Base-by-base conservation (phyloP, 2,888 invertebrate genomes). In the Xiphydria camelus region DNA sequence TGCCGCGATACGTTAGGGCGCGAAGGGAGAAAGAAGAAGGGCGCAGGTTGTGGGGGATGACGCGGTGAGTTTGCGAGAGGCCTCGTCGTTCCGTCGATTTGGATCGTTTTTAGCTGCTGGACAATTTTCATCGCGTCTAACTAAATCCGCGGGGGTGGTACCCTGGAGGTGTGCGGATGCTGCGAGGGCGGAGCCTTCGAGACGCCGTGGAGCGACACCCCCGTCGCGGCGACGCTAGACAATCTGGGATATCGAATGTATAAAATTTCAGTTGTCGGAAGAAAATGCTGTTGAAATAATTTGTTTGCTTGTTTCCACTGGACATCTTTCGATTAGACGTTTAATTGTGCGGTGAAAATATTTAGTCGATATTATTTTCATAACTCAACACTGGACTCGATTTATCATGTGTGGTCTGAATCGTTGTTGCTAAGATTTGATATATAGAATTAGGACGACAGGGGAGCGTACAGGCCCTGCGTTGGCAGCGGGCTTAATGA, bases 121-220 rank as follows among this genome's bases (percentile, higher is more conserved):
- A 2, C n/a, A 15, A 12, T 18, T 20, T 31, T 34, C 4, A 4
- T 4, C 4, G 10, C 9, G 10, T 33, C 29, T 32, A 46, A 37
- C 20, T 41, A 23, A 41, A 26, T 23, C 47, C 49, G 23, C 52
- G 49, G 62, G 65, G 71, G 70, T 68, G 71, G 69, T 61, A 45
- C 65, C 53, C 62, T 59, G 59, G 62, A 62, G 64, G 63, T 70
- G 66, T 63, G 58, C 61, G 62, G 61, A 66, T 63, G 58, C 61
- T 62, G 55, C 62, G 62, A 64, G 70, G 74, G 74, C 74, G 74
- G 74, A 66, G 74, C 70, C 64, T 70, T 68, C 51, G 58, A 54
- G 55, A 38, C 22, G 36, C 31, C 20, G n/a, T n/a, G 2, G 19
- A 44, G 43, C 36, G 37, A 44, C 43, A 37, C 43, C 43, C 43